Conservation (phyloP, 1,140 invertebrate genomes). For the Drosophila punjabiensis region DNA sequence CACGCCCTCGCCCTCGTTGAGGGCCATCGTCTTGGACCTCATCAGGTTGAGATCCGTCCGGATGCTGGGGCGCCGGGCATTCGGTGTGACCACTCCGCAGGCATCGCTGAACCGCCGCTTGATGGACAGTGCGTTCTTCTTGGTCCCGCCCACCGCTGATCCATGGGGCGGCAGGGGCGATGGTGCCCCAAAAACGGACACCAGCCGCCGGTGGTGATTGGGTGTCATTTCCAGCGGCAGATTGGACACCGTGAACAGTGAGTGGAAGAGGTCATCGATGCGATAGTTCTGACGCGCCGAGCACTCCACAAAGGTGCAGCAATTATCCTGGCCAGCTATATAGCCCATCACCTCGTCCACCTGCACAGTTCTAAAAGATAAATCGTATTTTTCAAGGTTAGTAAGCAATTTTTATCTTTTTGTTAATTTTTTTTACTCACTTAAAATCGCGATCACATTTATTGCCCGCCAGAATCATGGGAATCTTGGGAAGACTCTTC, state of each 20-base stretch:
- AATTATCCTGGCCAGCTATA: slow-evolving; percentile 89
- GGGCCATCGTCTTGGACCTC: slow-evolving; percentile 91
- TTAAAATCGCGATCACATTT: slow-evolving; percentile 92
- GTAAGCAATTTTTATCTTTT: no score
- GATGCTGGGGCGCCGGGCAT: slow-evolving; percentile 93
- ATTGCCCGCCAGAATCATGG: slow-evolving; percentile 93
- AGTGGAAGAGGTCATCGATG: slow-evolving; percentile 93
- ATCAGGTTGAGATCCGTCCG: slow-evolving; percentile 94
- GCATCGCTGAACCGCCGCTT: slow-evolving; percentile 92
- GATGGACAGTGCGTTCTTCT: slow-evolving; percentile 91
- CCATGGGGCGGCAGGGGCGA: slow-evolving; percentile 90
- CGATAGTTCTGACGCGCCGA: slow-evolving; percentile 92
- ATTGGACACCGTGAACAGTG: slow-evolving; percentile 92
- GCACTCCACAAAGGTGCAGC: slow-evolving; percentile 92
- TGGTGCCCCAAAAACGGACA: slow-evolving; percentile 89
- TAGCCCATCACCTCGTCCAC: slow-evolving; percentile 90
- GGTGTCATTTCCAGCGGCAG: slow-evolving; percentile 95
- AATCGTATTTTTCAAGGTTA: background rate
- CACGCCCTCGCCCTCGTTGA: slow-evolving; percentile 87
- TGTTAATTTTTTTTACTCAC: slow-evolving; percentile 80
- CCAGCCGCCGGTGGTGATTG: slow-evolving; percentile 92
- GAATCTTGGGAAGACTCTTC: slow-evolving; percentile 89
- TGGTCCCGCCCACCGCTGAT: slow-evolving; percentile 88
- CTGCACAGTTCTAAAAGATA: slow-evolving; percentile 88
- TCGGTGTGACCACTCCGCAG: slow-evolving; percentile 93